Percentiles rank a stretch among this genome's conserved stretches.
Evolutionary conservation across 2,797 vertebrate species (phyloP).

Genomic region (Sebastes iracundus): DNA sequence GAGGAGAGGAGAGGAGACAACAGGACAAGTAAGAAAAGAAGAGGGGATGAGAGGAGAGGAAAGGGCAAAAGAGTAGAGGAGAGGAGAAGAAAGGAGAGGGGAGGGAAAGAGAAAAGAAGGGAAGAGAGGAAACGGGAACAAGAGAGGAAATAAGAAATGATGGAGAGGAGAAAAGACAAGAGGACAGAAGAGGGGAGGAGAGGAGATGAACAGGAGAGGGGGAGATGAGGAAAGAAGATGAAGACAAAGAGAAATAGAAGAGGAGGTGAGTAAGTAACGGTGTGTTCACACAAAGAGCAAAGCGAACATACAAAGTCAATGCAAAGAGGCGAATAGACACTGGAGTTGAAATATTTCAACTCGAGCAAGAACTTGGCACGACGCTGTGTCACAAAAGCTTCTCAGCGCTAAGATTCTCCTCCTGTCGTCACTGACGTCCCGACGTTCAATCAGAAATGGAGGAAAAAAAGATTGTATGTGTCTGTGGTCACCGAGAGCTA

Average conservation of each 20-base stretch:
- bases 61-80: not conserved
- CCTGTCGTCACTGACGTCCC: too few relatives aligned
- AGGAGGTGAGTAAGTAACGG: not conserved
- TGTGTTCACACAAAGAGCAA: too few relatives aligned
- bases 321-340: too few relatives aligned
- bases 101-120: not conserved
- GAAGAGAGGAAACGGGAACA: not conserved
- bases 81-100: not conserved
- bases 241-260: not conserved
- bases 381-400: too few relatives aligned
- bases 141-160: not conserved
- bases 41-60: not conserved
- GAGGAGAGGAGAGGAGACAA: not conserved
- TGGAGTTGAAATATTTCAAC: too few relatives aligned
- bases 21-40: not conserved
- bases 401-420: too few relatives aligned
- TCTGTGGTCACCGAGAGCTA: too few relatives aligned
- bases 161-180: not conserved
- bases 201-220: not conserved
- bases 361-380: fast-evolving
- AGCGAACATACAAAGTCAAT: too few relatives aligned
- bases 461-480: too few relatives aligned
- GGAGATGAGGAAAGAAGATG: not conserved
- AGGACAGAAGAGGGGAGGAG: not conserved
- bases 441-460: too few relatives aligned